Evolutionary conservation across 2,888 invertebrate genomes (phyloP).

Genomic region (Resseliella maxima): DNA sequence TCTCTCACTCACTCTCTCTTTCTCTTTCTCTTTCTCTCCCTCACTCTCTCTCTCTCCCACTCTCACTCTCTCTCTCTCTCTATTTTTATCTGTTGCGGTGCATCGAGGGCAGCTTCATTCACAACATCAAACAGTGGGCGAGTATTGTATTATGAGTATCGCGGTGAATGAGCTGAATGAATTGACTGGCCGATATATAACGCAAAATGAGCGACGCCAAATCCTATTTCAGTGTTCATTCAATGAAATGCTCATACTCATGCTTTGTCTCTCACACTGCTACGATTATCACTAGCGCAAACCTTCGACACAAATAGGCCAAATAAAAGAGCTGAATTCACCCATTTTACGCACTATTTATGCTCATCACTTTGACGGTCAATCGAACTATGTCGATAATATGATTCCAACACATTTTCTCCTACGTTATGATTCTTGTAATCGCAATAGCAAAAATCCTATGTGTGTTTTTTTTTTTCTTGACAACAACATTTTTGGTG

Average conservation of each 20-base stretch:
- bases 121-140: constrained; percentile 8
- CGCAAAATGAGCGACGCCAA: neutral
- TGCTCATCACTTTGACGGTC: neutral
- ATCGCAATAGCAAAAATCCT: too few relatives aligned
- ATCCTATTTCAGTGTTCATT: constrained; percentile 11
- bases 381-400: neutral
- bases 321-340: constrained; percentile 4
- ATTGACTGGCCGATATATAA: neutral
- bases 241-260: neutral
- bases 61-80: too few relatives aligned
- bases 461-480: too few relatives aligned
- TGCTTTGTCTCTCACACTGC: neutral
- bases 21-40: too few relatives aligned
- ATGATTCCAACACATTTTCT: neutral
- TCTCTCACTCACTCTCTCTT: neutral
- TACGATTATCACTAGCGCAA: neutral
- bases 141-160: neutral
- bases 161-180: neutral
- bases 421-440: too few relatives aligned
- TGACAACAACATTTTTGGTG: too few relatives aligned
- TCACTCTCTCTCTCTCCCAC: neutral
- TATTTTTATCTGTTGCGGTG: too few relatives aligned
- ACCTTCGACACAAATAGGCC: neutral
- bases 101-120: too few relatives aligned
- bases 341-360: constrained; percentile 44